These are phyloP conservation scores for Meta bourneti DNA, from an alignment of 2,888 invertebrate species.

Conservation along the genomic window DNA sequence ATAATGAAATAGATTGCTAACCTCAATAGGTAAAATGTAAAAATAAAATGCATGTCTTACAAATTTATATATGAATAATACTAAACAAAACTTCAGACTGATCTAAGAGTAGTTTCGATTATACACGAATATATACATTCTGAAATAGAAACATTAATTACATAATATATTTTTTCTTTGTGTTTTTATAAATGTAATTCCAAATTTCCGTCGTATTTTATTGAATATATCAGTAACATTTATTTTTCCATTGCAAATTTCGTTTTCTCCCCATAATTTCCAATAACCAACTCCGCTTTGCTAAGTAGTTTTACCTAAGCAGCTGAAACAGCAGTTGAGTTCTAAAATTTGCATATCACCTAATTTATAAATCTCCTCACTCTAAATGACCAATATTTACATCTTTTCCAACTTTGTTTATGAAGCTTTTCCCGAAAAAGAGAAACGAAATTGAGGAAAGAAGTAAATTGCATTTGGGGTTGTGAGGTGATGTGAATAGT, in stretches of 20 bases:
- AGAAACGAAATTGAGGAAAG: slow-evolving; percentile 29
- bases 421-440: slow-evolving; percentile 23
- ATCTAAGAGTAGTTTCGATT: too few species aligned
- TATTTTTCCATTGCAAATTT: neutral
- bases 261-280: neutral
- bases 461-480: slow-evolving; percentile 47
- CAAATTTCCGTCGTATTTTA: neutral
- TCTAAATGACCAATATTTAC: slow-evolving; percentile 43
- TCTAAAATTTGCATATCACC: neutral
- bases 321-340: neutral
- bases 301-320: neutral
- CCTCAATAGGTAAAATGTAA: too few species aligned
- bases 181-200: neutral
- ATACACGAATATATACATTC: too few species aligned
- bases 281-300: neutral
- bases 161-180: neutral
- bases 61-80: too few species aligned
- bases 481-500: slow-evolving; percentile 41
- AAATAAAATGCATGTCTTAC: too few species aligned
- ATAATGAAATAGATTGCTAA: too few species aligned
- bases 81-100: too few species aligned
- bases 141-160: too few species aligned
- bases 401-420: slow-evolving; percentile 27
- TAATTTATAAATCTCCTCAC: slow-evolving; percentile 22
- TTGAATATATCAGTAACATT: neutral